These are phyloP conservation scores for Bellardia pandia DNA, from an alignment of 2,888 invertebrate species.

Conservation along the genomic window DNA sequence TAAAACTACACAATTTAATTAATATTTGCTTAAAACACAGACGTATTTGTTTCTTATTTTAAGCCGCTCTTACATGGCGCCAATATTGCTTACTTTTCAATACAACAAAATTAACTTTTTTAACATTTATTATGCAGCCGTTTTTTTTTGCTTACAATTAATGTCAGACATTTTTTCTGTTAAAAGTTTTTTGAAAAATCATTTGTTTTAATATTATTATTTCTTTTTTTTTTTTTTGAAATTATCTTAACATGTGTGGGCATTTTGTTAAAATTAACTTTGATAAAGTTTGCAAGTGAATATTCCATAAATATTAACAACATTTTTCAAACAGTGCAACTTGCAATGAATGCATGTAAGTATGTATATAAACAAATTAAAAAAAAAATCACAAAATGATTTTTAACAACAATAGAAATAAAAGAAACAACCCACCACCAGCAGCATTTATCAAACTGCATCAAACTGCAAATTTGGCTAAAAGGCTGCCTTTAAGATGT, in stretches of 20 bases:
- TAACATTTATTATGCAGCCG: slow-evolving; percentile 15
- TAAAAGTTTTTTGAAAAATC: slow-evolving; percentile 13
- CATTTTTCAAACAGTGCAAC: neutral
- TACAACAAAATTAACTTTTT: slow-evolving; percentile 17
- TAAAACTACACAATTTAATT: slow-evolving; percentile 40
- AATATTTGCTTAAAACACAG: slow-evolving; percentile 39
- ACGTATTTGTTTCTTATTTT: slow-evolving; percentile 22
- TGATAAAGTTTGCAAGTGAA: slow-evolving; percentile 29
- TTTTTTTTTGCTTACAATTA: slow-evolving; percentile 34
- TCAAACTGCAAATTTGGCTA: slow-evolving; percentile 55
- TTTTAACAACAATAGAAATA: slow-evolving; percentile 39
- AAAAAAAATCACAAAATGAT: neutral
- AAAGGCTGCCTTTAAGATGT: slow-evolving; percentile 66
- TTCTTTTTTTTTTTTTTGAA: neutral
- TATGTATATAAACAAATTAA: neutral
- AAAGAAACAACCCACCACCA: slow-evolving; percentile 20
- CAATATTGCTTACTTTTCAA: slow-evolving; percentile 8
- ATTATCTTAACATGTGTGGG: slow-evolving; percentile 57
- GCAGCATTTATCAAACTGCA: slow-evolving; percentile 31
- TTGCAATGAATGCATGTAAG: too few relatives aligned
- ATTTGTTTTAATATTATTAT: neutral
- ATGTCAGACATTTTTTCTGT: slow-evolving; percentile 4
- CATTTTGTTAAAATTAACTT: slow-evolving; percentile 56
- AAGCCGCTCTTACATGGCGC: slow-evolving; percentile 45
- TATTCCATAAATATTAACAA: slow-evolving; percentile 40